A percentile compares a stretch with the other conserved stretches of the same genome.
Conservation (phyloP, 2,113 vertebrate genomes). For the Centrocercus urophasianus region DNA sequence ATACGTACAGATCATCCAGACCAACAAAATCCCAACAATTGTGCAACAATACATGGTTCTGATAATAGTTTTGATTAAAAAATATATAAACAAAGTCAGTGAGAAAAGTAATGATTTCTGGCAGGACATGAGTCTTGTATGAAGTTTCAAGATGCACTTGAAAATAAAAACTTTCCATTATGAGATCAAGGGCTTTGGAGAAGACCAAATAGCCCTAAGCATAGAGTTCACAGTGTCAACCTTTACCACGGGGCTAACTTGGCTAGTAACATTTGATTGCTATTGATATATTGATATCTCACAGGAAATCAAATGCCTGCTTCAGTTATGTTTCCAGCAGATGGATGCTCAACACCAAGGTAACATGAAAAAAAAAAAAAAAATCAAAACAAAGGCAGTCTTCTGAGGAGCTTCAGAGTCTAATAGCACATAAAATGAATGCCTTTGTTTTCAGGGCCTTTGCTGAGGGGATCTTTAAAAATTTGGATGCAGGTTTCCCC, state of each 20-base stretch:
- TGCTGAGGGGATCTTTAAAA: background rate
- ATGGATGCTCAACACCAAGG: background rate
- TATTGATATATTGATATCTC: background rate
- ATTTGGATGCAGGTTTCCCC: background rate
- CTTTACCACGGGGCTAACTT: background rate
- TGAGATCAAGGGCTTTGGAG: background rate
- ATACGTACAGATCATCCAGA: background rate
- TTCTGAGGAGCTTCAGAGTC: background rate
- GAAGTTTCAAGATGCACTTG: background rate
- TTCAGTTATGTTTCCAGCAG: background rate
- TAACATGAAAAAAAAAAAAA: background rate
- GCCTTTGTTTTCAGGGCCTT: background rate
- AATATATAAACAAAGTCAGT: background rate
- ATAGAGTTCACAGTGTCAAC: background rate
- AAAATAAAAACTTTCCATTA: background rate
- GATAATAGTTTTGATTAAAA: background rate
- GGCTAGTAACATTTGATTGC: background rate
- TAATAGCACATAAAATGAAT: background rate
- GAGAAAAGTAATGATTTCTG: background rate
- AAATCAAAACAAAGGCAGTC: background rate
- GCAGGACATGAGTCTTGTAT: background rate
- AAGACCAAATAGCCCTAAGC: background rate
- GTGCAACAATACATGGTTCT: background rate
- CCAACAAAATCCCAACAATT: background rate
- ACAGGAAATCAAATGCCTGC: background rate